These are phyloP conservation scores for Cosmopolites sordidus DNA, from an alignment of 2,888 invertebrate genomes.

Conservation along the genomic window DNA sequence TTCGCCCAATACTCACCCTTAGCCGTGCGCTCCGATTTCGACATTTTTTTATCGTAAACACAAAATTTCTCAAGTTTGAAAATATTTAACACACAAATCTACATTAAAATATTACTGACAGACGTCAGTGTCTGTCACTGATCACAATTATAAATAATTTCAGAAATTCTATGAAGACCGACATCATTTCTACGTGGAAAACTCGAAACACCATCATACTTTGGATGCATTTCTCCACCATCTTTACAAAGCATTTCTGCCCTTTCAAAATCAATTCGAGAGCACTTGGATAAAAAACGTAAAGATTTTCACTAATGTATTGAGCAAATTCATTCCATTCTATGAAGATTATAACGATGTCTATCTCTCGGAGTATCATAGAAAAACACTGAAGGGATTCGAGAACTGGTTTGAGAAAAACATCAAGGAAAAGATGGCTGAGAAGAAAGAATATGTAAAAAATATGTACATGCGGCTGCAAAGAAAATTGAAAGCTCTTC, in stretches of 20 bases:
- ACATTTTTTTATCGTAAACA: conserved; percentile 17
- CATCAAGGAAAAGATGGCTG: conserved; percentile 8
- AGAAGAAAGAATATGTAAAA: conserved; percentile 17
- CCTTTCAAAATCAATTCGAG: conserved; percentile 38
- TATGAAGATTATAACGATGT: background rate
- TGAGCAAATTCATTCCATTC: conserved; percentile 6
- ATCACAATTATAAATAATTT: background rate
- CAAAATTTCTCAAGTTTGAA: too few relatives aligned
- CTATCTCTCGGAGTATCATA: conserved; percentile 7
- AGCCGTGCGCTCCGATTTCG: conserved; percentile 22
- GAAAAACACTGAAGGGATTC: conserved; percentile 11
- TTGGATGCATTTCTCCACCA: conserved; percentile 36
- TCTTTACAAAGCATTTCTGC: conserved; percentile 33
- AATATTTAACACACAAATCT: too few relatives aligned
- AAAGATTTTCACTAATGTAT: conserved; percentile 23
- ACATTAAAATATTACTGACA: too few relatives aligned
- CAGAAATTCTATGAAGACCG: conserved; percentile 37
- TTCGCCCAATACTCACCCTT: conserved; percentile 32
- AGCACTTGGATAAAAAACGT: conserved; percentile 36
- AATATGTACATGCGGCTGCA: conserved; percentile 27
- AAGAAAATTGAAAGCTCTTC: conserved; percentile 37
- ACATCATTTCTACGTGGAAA: conserved; percentile 29
- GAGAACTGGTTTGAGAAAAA: conserved; percentile 9
- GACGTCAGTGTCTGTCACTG: too few relatives aligned
- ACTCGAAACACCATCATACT: conserved; percentile 30